A percentile compares a stretch with the other conserved stretches of the same genome.
These are phyloP conservation scores for Battus philenor DNA, from an alignment of 1,140 invertebrate genomes.

Conservation along the genomic window DNA sequence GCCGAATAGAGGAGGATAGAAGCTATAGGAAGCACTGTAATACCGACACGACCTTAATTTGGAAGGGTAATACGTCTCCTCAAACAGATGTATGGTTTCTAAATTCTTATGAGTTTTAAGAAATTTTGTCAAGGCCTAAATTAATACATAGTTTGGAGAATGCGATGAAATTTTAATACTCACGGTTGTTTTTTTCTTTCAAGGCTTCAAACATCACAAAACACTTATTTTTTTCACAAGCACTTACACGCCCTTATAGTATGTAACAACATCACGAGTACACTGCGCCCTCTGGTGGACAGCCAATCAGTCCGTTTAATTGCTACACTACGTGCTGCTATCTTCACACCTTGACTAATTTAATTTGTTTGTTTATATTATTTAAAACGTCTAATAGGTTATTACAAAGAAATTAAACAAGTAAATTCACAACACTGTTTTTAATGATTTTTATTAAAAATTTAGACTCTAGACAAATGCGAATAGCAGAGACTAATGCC, in stretches of 20 bases:
- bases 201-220: constrained; percentile 60
- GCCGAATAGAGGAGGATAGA: constrained; percentile 37
- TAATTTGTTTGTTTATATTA: constrained; percentile 39
- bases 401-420: background rate
- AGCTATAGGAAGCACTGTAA: constrained; percentile 40
- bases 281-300: constrained; percentile 66
- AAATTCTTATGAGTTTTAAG: constrained; percentile 50
- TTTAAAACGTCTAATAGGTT: constrained; percentile 13
- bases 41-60: constrained; percentile 53
- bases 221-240: constrained; percentile 71
- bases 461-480: no score
- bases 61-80: constrained; percentile 64
- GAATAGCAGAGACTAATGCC: constrained; percentile 20
- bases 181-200: constrained; percentile 56
- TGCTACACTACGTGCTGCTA: constrained; percentile 49
- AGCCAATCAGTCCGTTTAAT: constrained; percentile 36
- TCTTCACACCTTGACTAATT: constrained; percentile 51
- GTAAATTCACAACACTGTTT: background rate
- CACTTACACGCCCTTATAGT: constrained; percentile 71
- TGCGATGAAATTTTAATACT: constrained; percentile 35
- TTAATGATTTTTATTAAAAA: background rate
- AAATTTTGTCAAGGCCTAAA: constrained; percentile 29
- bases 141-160: constrained; percentile 24
- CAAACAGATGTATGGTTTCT: constrained; percentile 67
- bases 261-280: constrained; percentile 73